These are phyloP conservation scores for Athene noctua DNA, from an alignment of 2,113 vertebrate genomes.

Conservation along the genomic window DNA sequence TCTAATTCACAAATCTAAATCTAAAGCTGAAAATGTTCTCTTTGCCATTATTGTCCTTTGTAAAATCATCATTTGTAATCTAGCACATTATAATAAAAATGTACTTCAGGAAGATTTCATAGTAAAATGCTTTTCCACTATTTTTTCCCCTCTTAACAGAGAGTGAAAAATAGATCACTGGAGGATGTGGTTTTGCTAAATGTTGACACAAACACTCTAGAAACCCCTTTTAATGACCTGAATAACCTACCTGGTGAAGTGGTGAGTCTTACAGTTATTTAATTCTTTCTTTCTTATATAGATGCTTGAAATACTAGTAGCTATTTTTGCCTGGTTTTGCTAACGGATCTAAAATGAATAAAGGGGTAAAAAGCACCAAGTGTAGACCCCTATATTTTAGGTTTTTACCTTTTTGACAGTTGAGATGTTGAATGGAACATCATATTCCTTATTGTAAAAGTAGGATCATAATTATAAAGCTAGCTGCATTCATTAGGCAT, in stretches of 20 bases:
- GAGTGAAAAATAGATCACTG: conserved; percentile 87
- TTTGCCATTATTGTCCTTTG: not conserved
- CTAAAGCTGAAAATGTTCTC: not conserved
- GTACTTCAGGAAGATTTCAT: not conserved
- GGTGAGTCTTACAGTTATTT: conserved; percentile 77
- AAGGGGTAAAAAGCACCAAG: conserved; percentile 11
- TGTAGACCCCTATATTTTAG: conserved; percentile 35
- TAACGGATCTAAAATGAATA: conserved; percentile 34
- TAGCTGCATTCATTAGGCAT: conserved; percentile 80
- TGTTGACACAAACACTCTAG: conserved; percentile 94
- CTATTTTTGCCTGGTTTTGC: conserved; percentile 20
- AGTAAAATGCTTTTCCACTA: conserved; percentile 10
- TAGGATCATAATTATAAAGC: conserved; percentile 76
- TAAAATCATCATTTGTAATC: not conserved
- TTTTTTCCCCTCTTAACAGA: conserved; percentile 69
- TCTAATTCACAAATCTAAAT: not conserved
- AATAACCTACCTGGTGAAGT: conserved; percentile 91
- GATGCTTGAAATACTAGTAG: not conserved
- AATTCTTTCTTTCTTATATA: not conserved
- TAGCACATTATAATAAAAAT: not conserved
- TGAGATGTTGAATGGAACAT: conserved; percentile 63
- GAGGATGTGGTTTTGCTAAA: conserved; percentile 96
- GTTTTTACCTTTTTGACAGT: conserved; percentile 66
- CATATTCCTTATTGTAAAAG: conserved; percentile 66
- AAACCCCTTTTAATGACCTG: conserved; percentile 93